Evolutionary conservation across 1,140 invertebrate genomes (phyloP).

Genomic region (Manduca sexta): DNA sequence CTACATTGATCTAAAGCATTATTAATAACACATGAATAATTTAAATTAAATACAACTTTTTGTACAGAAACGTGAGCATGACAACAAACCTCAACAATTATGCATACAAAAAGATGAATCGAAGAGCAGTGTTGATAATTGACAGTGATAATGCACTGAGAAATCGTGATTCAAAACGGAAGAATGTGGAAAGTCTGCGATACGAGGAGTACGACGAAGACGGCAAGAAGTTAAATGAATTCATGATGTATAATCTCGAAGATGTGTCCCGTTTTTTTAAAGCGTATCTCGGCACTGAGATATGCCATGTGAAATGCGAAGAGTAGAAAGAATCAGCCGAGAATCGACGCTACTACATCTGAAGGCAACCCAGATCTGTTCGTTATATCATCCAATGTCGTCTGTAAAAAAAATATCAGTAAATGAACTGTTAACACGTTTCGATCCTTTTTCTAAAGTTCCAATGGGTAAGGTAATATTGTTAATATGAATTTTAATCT

Average conservation of each 20-base stretch:
- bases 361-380: constrained; percentile 28
- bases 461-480: too few relatives aligned
- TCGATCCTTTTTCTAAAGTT: too few relatives aligned
- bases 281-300: constrained; percentile 30
- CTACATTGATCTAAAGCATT: too few relatives aligned
- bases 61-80: neutral
- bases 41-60: too few relatives aligned
- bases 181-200: constrained; percentile 25
- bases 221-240: constrained; percentile 25
- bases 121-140: constrained; percentile 4
- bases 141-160: neutral
- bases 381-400: neutral
- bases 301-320: constrained; percentile 31
- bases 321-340: constrained; percentile 17
- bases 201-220: constrained; percentile 33
- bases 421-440: neutral
- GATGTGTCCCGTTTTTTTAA: constrained; percentile 40
- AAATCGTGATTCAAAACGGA: constrained; percentile 3
- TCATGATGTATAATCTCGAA: constrained; percentile 33
- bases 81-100: neutral
- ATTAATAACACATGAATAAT: too few relatives aligned
- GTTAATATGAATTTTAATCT: too few relatives aligned
- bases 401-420: constrained; percentile 10
- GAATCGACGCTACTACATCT: constrained; percentile 30
- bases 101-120: neutral